phyloP scores from a whole-genome alignment of 2,797 vertebrate genomes.

The Pangasius mekongensis region DNA sequence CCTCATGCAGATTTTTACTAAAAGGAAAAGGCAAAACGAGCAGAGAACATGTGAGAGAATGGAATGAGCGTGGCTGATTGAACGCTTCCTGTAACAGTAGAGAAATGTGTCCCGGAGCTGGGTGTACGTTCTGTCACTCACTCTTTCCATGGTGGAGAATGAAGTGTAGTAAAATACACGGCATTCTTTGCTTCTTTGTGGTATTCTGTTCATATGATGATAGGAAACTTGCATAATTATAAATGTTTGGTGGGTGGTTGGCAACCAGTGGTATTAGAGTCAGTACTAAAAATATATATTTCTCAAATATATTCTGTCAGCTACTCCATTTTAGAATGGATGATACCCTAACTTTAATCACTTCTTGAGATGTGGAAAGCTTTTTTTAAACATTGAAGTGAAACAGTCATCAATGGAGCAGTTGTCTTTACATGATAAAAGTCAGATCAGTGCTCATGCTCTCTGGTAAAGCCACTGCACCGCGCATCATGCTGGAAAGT shows the following conservation, averaged over 20 bases:
- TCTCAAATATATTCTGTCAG: neutral
- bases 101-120: constrained; percentile 50
- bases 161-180: constrained; percentile 23
- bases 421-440: neutral
- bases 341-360: no score
- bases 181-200: neutral
- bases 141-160: constrained; percentile 69
- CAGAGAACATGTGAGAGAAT: constrained; percentile 30
- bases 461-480: neutral
- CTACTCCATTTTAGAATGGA: neutral
- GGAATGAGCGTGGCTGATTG: constrained; percentile 68
- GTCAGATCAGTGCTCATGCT: neutral
- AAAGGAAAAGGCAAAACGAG: constrained; percentile 45
- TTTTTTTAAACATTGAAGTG: neutral
- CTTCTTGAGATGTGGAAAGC: neutral
- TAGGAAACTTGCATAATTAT: constrained; percentile 22
- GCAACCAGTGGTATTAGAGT: neutral
- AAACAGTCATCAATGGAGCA: neutral
- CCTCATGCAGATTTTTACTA: constrained; percentile 3
- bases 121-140: constrained; percentile 60
- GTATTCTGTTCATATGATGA: neutral
- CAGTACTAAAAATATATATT: neutral
- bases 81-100: constrained; percentile 72
- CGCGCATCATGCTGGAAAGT: constrained; percentile 22
- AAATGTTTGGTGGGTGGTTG: constrained; percentile 27